A percentile compares a stretch with the other conserved stretches of the same genome.
Conservation (phyloP, 2,113 vertebrate genomes). For the Grallaria varia region DNA sequence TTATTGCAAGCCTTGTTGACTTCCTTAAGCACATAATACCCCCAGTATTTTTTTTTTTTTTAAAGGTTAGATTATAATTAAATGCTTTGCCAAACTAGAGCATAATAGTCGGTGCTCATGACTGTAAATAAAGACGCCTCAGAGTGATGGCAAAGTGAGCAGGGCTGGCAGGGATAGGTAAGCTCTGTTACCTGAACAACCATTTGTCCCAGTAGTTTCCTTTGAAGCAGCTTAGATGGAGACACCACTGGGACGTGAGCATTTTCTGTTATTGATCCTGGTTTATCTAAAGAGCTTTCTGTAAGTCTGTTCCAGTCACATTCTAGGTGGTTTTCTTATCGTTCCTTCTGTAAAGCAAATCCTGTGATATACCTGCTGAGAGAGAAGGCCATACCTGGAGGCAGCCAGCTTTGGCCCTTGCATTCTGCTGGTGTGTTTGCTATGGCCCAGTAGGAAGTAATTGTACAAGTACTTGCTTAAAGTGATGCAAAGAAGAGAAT, state of each 20-base stretch:
- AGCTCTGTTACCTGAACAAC: background rate
- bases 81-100: background rate
- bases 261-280: background rate
- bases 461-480: background rate
- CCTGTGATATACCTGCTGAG: background rate
- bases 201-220: background rate
- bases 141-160: background rate
- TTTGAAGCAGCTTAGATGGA: background rate
- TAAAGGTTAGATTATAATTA: background rate
- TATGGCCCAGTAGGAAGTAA: background rate
- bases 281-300: background rate
- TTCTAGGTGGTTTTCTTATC: background rate
- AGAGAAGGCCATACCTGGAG: background rate
- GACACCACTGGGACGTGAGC: background rate
- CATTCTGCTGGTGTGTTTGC: background rate
- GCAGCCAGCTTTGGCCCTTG: background rate
- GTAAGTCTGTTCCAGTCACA: background rate
- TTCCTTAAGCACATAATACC: background rate
- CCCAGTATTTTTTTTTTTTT: background rate
- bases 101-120: background rate
- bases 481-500: background rate
- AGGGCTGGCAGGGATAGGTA: background rate
- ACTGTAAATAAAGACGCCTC: background rate
- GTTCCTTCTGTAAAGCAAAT: background rate
- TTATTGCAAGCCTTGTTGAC: background rate